Conservation (phyloP, 2,888 invertebrate species). For the Pantelozetes paolii region DNA sequence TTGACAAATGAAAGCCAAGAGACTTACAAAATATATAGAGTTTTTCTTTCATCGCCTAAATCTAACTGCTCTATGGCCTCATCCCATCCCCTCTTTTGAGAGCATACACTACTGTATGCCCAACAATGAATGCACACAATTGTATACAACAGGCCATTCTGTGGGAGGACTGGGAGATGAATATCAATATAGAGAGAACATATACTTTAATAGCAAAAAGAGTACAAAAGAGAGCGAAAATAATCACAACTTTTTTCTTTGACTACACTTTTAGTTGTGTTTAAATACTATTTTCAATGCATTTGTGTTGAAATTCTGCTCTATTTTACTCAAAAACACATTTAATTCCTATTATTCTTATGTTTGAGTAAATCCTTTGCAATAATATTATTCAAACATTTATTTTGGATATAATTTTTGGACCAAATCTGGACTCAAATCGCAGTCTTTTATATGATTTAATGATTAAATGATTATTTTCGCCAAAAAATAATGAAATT, state of each 20-base stretch:
- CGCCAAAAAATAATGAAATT: no score
- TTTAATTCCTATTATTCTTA: no score
- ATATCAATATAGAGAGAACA: not conserved
- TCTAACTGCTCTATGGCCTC: not conserved
- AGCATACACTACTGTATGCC: no score
- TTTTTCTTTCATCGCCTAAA: not conserved
- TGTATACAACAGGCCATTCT: not conserved
- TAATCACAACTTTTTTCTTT: not conserved
- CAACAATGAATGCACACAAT: no score
- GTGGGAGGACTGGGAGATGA: not conserved
- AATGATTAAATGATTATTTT: no score
- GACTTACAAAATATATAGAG: not conserved
- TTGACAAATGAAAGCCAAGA: not conserved
- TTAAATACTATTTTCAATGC: not conserved
- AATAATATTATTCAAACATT: no score
- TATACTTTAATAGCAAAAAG: not conserved
- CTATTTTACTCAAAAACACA: not conserved
- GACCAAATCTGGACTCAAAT: no score
- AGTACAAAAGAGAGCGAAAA: not conserved
- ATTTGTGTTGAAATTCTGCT: not conserved
- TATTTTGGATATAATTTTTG: no score
- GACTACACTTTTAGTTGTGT: not conserved
- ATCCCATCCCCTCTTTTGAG: not conserved
- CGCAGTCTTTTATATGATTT: no score
- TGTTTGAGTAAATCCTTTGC: no score